Evolutionary conservation across 2,797 vertebrate genomes (phyloP).

Genomic region (Cyclopterus lumpus): DNA sequence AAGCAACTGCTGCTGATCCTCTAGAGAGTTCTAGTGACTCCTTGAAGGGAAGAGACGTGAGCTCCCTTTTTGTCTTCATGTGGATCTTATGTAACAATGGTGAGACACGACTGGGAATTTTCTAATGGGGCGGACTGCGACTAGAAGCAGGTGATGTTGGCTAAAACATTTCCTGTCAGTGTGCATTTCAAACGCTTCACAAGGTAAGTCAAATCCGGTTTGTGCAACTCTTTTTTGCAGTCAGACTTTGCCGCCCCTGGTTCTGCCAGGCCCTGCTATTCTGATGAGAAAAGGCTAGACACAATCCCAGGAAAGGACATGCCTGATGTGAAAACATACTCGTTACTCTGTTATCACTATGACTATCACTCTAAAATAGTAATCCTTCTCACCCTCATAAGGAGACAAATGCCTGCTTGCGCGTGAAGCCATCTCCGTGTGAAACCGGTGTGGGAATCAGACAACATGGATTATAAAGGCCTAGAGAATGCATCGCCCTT

Average conservation of each 20-base stretch:
- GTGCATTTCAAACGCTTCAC: conserved; percentile 80
- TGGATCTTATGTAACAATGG: conserved; percentile 61
- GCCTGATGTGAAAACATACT: conserved; percentile 70
- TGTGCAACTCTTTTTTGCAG: conserved; percentile 65
- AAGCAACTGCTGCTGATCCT: conserved; percentile 56
- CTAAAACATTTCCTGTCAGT: conserved; percentile 79
- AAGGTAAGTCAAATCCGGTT: conserved; percentile 80
- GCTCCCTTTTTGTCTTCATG: conserved; percentile 41
- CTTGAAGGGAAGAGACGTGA: conserved; percentile 24
- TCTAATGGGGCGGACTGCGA: conserved; percentile 61
- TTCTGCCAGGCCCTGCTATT: conserved; percentile 40
- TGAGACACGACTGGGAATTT: conserved; percentile 56
- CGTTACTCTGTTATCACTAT: conserved; percentile 39
- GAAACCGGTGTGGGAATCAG: conserved; percentile 52
- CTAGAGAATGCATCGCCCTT: conserved; percentile 23
- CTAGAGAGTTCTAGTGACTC: conserved; percentile 36
- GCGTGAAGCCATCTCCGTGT: conserved; percentile 36
- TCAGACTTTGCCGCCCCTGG: conserved; percentile 48
- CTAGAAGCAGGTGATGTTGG: conserved; percentile 80
- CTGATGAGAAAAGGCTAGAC: conserved; percentile 51
- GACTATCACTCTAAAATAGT: conserved; percentile 39
- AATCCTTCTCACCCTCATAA: conserved; percentile 64
- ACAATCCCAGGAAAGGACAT: conserved; percentile 52
- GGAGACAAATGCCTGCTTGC: conserved; percentile 42
- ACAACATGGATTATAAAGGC: conserved; percentile 24